Evolutionary conservation across 2,113 vertebrate genomes (phyloP), one percentile per base, ranked within the genome.

Genomic region (Poecilia latipinna): DNA sequence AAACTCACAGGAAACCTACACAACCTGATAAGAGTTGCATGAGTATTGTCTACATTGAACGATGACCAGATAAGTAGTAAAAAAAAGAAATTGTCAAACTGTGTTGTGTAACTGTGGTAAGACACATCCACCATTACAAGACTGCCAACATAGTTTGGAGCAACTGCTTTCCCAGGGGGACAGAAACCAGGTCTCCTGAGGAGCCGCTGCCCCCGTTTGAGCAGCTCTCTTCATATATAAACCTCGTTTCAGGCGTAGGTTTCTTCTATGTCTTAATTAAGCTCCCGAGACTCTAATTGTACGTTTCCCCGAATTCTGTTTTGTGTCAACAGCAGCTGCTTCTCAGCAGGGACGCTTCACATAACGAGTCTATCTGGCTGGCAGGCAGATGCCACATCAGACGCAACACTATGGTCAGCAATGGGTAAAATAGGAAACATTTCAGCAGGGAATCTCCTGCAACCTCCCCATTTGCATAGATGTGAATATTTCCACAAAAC

Each of bases 191-290:
- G 72, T n/a, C 62, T 77, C 79, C 66, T 61, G 24, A 4, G 61
- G 33, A 39, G 69, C 44, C 57, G 31, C 39, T 54, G 39, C 57
- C 74, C 26, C 75, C 24, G 68, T 42, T 62, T 57, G 22, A 39
- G 33, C 26, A 61, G 57, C 26, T 60, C 22, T 48, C 70, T 66
- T 66, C 29, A 12, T 66, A 57, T 76, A 70, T 69, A 74, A 77
- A 78, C 65, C 83, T 77, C 3, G 24, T 78, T 51, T 39, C 60
- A 72, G 75, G 48, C 62, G 2, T 35, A 35, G 22, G 29, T 33
- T 51, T 31, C 67, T 77, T 8, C 60, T 35, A 79, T 84, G 54
- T 70, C 42, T 57, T 88, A 87, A 90, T 91, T 87, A 87, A 84
- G 42, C 85, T 84, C 87, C 33, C 0, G 86, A 82, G 87, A 86